Evolutionary conservation across 2,797 vertebrate genomes (phyloP).

Genomic region (Streptopelia turtur): DNA sequence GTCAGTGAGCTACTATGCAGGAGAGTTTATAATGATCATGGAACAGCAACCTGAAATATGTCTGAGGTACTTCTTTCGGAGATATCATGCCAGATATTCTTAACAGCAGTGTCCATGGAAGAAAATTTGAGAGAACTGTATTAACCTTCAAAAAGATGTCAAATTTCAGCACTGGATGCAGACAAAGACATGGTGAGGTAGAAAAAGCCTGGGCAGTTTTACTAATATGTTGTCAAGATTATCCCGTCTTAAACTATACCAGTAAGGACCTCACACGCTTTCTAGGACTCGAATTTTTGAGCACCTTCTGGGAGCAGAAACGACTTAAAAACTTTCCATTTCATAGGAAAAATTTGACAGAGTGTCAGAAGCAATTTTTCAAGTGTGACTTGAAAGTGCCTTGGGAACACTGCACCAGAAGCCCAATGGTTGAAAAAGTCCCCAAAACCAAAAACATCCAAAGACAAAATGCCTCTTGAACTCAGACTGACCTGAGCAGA

Average conservation of each 20-base stretch:
- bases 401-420: not conserved
- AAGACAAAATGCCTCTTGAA: not conserved
- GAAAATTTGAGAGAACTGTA: not conserved
- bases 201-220: not conserved
- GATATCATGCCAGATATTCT: not conserved
- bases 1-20: not conserved
- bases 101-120: not conserved
- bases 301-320: not conserved
- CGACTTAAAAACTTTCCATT: not conserved
- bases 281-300: not conserved
- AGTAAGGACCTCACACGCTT: not conserved
- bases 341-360: not conserved
- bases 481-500: not conserved
- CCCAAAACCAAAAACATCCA: not conserved
- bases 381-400: not conserved
- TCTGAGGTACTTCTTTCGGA: not conserved
- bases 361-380: not conserved
- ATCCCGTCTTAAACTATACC: not conserved
- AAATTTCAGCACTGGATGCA: not conserved
- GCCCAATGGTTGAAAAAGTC: not conserved
- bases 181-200: not conserved
- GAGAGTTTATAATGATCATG: not conserved
- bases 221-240: not conserved
- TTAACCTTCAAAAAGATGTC: not conserved
- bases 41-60: not conserved